Conservation (phyloP, 1,140 invertebrate species). For the Mactra quadrangularis region DNA sequence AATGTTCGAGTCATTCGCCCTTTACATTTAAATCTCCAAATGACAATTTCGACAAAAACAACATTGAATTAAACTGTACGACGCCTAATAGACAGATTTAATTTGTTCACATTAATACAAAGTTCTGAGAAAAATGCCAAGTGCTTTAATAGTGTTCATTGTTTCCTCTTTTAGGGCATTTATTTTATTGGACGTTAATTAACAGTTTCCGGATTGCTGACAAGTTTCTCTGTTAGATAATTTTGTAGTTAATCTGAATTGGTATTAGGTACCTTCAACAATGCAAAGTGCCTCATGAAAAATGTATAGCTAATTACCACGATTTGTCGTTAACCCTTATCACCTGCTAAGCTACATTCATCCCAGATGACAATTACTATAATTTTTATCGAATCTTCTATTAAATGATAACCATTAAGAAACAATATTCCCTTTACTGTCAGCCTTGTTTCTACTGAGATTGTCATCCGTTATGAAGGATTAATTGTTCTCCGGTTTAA, state of each 20-base stretch:
- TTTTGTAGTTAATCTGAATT: constrained; percentile 59
- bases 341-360: constrained; percentile 11
- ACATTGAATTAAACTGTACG: no score
- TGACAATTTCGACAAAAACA: no score
- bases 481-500: constrained; percentile 31
- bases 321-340: constrained; percentile 32
- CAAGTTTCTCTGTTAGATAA: constrained; percentile 46
- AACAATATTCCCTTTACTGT: constrained; percentile 26
- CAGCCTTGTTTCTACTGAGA: constrained; percentile 7
- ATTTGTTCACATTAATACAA: neutral
- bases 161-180: constrained; percentile 23
- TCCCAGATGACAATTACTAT: constrained; percentile 38
- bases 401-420: constrained; percentile 59
- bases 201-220: constrained; percentile 40
- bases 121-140: constrained; percentile 29
- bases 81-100: no score
- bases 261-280: constrained; percentile 26
- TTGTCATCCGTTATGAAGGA: constrained; percentile 16
- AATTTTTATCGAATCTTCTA: constrained; percentile 30
- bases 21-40: no score
- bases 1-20: no score
- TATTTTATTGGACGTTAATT: constrained; percentile 51
- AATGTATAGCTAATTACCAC: constrained; percentile 46
- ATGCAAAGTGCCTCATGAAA: constrained; percentile 52
- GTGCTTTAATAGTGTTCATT: neutral